phyloP scores from a whole-genome alignment of 2,113 vertebrate genomes.

The Actenoides lindsayi region DNA sequence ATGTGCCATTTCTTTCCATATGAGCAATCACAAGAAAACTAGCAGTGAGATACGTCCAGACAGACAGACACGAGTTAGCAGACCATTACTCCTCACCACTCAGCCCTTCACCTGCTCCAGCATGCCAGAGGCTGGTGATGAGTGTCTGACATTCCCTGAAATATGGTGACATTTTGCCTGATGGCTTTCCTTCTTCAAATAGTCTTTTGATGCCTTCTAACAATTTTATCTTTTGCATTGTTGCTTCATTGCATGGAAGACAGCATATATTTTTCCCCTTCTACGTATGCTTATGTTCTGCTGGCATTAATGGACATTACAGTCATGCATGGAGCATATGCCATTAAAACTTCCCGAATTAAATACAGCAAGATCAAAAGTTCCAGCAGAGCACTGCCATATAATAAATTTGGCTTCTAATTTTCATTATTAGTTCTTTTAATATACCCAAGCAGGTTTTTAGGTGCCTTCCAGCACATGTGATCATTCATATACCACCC shows the following conservation, averaged over 20 bases:
- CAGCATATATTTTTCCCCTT: neutral
- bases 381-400: conserved; percentile 14
- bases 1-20: neutral
- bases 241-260: neutral
- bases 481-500: neutral
- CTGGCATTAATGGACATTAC: conserved; percentile 49
- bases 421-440: conserved; percentile 30
- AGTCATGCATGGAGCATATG: conserved; percentile 3
- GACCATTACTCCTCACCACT: conserved; percentile 2
- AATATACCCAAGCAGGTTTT: neutral
- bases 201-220: neutral
- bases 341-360: conserved; percentile 45
- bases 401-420: conserved; percentile 24
- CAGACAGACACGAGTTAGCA: neutral
- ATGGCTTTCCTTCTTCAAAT: neutral
- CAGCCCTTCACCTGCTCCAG: neutral
- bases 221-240: neutral
- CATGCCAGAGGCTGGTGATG: neutral
- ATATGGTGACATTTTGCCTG: neutral
- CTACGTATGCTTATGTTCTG: neutral
- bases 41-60: neutral
- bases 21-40: neutral
- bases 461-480: conserved; percentile 17
- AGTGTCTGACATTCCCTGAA: neutral
- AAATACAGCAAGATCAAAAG: conserved; percentile 56